phyloP scores from a whole-genome alignment of 2,888 invertebrate genomes.

The Melinopterus prodromus region DNA sequence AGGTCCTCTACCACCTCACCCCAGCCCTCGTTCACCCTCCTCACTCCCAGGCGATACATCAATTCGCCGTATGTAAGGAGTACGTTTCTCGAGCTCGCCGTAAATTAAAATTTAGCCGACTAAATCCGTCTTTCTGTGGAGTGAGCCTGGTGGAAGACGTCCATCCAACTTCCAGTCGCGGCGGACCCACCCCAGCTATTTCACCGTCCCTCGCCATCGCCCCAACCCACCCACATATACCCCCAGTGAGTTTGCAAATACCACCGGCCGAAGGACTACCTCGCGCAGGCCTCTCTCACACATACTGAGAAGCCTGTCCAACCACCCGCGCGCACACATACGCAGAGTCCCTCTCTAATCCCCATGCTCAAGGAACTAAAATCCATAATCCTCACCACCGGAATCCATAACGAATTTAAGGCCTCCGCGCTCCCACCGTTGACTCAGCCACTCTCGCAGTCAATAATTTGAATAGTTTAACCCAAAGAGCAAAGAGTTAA shows the following conservation, averaged over 20 bases:
- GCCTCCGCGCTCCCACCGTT: slow-evolving; percentile 29
- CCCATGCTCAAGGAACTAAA: slow-evolving; percentile 53
- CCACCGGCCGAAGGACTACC: slow-evolving; percentile 48
- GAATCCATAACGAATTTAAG: slow-evolving; percentile 46
- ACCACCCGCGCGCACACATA: slow-evolving; percentile 46
- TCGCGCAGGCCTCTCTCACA: slow-evolving; percentile 4
- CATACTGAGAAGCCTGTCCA: neutral
- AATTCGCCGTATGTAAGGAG: slow-evolving; percentile 13
- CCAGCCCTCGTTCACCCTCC: neutral
- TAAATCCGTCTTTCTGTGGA: slow-evolving; percentile 26
- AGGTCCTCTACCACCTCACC: slow-evolving; percentile 18
- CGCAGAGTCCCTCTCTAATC: slow-evolving; percentile 51
- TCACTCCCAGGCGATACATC: slow-evolving; percentile 21
- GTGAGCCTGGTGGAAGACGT: neutral
- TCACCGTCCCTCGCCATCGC: slow-evolving; percentile 35
- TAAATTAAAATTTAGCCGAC: slow-evolving; percentile 32
- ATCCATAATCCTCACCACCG: slow-evolving; percentile 52
- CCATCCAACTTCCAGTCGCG: neutral
- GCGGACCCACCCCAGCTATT: slow-evolving; percentile 38
- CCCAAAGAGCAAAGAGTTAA: neutral
- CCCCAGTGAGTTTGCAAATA: slow-evolving; percentile 49
- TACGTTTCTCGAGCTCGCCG: slow-evolving; percentile 10
- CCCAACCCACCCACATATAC: slow-evolving; percentile 29
- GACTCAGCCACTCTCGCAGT: slow-evolving; percentile 34
- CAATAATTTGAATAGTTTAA: slow-evolving; percentile 18